phyloP scores from a whole-genome alignment of 2,113 vertebrate species.

The Ictalurus punctatus region DNA sequence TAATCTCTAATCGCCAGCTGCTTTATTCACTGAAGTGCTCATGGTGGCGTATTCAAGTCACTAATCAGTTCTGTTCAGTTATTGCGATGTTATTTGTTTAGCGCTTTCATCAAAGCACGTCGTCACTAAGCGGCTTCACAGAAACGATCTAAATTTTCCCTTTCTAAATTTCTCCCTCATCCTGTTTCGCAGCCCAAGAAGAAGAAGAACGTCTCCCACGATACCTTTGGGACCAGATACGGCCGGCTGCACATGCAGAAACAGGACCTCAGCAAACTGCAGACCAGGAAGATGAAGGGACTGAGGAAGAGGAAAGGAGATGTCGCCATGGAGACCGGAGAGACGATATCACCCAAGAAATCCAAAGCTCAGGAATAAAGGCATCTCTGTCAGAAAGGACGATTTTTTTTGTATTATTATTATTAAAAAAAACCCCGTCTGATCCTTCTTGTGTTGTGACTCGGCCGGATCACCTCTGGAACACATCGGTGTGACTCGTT shows the following conservation, averaged over 20 bases:
- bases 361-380: conserved; percentile 59
- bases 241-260: conserved; percentile 97
- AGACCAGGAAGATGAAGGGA: conserved; percentile 93
- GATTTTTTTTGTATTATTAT: neutral
- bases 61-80: neutral
- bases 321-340: conserved; percentile 35
- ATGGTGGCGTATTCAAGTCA: neutral
- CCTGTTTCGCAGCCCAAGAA: conserved; percentile 80
- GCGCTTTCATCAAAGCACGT: too few relatives aligned
- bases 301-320: conserved; percentile 82
- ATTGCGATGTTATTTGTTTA: too few relatives aligned
- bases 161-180: too few relatives aligned
- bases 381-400: too few relatives aligned
- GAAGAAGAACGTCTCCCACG: conserved; percentile 94
- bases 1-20: neutral
- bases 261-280: conserved; percentile 89
- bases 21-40: neutral
- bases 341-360: conserved; percentile 69
- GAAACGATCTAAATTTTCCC: too few relatives aligned
- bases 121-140: too few relatives aligned
- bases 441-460: neutral
- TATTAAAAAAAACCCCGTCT: neutral
- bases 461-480: neutral
- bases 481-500: neutral
- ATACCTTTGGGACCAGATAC: conserved; percentile 87